Evolutionary conservation across 2,888 invertebrate species (phyloP), one percentile per base, ranked within the genome.

Genomic region (Hirtodrosophila cameraria): DNA sequence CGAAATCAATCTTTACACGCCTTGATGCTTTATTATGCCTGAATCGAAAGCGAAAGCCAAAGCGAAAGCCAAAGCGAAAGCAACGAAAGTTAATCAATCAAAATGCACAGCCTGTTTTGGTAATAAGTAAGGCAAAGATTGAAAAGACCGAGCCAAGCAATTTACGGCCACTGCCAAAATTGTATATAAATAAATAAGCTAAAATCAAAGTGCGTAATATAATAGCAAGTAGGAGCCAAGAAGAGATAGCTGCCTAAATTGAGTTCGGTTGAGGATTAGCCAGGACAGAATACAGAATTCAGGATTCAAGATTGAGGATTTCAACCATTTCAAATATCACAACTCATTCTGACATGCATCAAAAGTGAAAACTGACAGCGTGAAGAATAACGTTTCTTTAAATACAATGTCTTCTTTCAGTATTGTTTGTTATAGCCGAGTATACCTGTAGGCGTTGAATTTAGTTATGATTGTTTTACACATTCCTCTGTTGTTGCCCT

Each of bases 1-100:
- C 36, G 43, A 63, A 72, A 76, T 66, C 57, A 76, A 76, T 76
- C 65, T 71, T 43, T 54, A 54, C 8, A 16, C 20, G 33, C 33
- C 42, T 27, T 7, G 36, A 12, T 7, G 20, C 16, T 46, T 16
- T 45, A 35, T 52, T 46, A 54, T 31, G 45, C 41, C 46, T 35
- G 38, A 12, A 46, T 50, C 38, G 18, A 49, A 53, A n/a, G n/a
- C n/a, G n/a, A n/a, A n/a, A n/a, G n/a, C n/a, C n/a, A n/a, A n/a
- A n/a, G n/a, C n/a, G n/a, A n/a, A n/a, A n/a, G n/a, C n/a, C n/a
- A n/a, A n/a, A n/a, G n/a, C n/a, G n/a, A n/a, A 15, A 18, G 38
- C n/a, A 27, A 59, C 38, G 28, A 7, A 61, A 77, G 65, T 57
- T 75, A 72, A 76, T 76, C 77, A 76, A 76, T 76, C 76, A 76